Conservation (phyloP, 2,888 invertebrate genomes). For the Pandemis heparana region DNA sequence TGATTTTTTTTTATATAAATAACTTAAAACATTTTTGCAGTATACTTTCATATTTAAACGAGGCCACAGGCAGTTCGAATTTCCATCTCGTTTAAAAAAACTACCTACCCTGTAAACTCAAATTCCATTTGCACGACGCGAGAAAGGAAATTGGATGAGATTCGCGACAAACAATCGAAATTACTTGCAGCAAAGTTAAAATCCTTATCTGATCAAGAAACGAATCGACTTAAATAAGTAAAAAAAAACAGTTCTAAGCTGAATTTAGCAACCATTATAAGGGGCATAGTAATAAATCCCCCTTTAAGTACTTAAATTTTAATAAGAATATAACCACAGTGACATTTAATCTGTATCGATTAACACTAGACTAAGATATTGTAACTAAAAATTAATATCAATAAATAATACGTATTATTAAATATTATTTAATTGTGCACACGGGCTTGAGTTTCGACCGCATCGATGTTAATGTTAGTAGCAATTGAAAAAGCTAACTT, state of each 20-base stretch:
- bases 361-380: too few relatives aligned
- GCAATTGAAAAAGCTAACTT: neutral
- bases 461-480: too few relatives aligned
- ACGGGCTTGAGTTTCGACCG: neutral
- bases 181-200: slow-evolving; percentile 22
- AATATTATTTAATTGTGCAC: too few relatives aligned
- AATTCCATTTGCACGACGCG: slow-evolving; percentile 12
- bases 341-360: too few relatives aligned
- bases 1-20: too few relatives aligned
- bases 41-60: neutral
- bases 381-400: too few relatives aligned
- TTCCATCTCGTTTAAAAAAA: slow-evolving; percentile 9
- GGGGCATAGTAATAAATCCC: too few relatives aligned
- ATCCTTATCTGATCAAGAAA: slow-evolving; percentile 14
- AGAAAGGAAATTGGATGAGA: slow-evolving; percentile 21
- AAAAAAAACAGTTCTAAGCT: neutral
- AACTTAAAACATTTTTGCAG: neutral
- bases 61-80: neutral
- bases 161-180: slow-evolving; percentile 12
- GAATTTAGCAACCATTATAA: neutral
- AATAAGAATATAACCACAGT: too few relatives aligned
- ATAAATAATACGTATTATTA: too few relatives aligned
- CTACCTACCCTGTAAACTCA: neutral
- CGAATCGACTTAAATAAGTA: neutral
- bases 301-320: too few relatives aligned